Percentiles rank a stretch among this genome's conserved stretches.
These are phyloP conservation scores for Leptogaster cylindrica DNA, from an alignment of 2,888 invertebrate species.

Conservation along the genomic window DNA sequence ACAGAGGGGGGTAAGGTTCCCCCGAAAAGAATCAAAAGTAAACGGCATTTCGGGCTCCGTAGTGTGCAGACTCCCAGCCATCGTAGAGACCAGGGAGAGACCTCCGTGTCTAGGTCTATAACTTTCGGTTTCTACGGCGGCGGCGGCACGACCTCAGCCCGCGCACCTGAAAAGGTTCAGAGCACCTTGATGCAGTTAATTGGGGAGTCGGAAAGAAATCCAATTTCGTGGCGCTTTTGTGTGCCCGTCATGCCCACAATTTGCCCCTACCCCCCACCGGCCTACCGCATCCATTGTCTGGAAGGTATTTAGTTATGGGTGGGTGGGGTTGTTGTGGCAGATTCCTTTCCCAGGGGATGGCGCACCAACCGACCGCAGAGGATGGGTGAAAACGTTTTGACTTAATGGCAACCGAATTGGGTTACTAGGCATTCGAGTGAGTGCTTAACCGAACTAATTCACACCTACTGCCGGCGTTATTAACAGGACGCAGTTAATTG, in stretches of 20 bases:
- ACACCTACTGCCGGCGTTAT: slow-evolving; percentile 26
- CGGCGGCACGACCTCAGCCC: not conserved
- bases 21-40: slow-evolving; percentile 9
- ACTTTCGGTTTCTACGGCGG: slow-evolving; percentile 21
- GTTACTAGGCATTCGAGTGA: slow-evolving; percentile 1
- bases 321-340: slow-evolving; percentile 27
- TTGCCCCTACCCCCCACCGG: slow-evolving; percentile 17
- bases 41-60: slow-evolving; percentile 14
- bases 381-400: not conserved
- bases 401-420: slow-evolving; percentile 20
- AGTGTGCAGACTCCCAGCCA: not conserved
- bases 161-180: not conserved
- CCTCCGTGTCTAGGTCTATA: not conserved
- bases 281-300: no score
- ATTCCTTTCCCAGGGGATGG: slow-evolving; percentile 23
- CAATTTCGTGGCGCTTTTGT: not conserved
- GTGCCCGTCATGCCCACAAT: slow-evolving; percentile 19
- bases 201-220: slow-evolving; percentile 13
- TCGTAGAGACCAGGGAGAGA: not conserved
- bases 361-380: no score
- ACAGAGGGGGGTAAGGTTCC: slow-evolving; percentile 15
- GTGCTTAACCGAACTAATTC: slow-evolving; percentile 30
- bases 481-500: slow-evolving; percentile 14
- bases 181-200: not conserved
- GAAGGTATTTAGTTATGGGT: no score